phyloP scores from a whole-genome alignment of 2,888 invertebrate species.

The Sicus ferrugineus region DNA sequence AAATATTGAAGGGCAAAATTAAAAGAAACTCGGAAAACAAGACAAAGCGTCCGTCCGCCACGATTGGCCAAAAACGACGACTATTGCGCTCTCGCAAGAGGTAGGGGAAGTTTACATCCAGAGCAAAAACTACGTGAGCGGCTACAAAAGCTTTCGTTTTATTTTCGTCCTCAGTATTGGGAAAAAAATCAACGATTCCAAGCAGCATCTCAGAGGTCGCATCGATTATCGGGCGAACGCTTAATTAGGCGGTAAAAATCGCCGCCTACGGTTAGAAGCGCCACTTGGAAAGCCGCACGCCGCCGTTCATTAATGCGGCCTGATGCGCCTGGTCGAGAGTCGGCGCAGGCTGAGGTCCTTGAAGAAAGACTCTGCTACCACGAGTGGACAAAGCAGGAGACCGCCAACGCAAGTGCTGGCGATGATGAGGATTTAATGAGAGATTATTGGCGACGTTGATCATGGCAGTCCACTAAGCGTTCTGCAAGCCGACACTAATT shows the following conservation, averaged over 20 bases:
- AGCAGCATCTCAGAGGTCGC: too few relatives aligned
- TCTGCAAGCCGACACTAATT: neutral
- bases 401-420: neutral
- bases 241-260: conserved; percentile 18
- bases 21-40: neutral
- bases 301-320: neutral
- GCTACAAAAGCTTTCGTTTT: too few relatives aligned
- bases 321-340: conserved; percentile 6
- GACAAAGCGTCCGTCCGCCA: neutral
- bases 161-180: too few relatives aligned
- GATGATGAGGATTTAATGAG: neutral
- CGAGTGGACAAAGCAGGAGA: neutral
- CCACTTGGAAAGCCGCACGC: conserved; percentile 9
- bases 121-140: neutral
- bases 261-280: conserved; percentile 18
- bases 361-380: neutral
- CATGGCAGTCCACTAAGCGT: neutral
- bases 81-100: neutral
- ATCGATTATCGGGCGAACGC: too few relatives aligned
- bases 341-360: neutral
- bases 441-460: neutral
- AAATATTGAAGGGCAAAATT: neutral
- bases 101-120: neutral
- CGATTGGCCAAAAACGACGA: neutral
- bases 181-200: too few relatives aligned